Evolutionary conservation across 2,113 vertebrate species (phyloP).

Genomic region (Helogale parvula): DNA sequence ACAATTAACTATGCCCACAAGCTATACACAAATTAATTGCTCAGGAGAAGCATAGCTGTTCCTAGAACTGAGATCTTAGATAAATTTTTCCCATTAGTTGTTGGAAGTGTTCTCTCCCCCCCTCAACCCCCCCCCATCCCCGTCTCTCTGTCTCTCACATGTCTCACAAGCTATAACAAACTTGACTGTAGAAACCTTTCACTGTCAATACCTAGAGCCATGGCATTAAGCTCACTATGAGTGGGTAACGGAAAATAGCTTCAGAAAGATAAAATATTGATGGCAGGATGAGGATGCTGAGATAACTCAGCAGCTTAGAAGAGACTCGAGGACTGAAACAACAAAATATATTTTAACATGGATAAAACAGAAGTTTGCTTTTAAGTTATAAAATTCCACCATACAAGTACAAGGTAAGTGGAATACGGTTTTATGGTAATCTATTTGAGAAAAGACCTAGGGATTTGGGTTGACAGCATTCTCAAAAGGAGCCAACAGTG

Average conservation of each 20-base stretch:
- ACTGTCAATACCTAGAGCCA: not conserved
- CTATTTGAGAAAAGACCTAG: not conserved
- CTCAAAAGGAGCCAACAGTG: conserved; percentile 20
- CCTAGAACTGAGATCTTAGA: conserved; percentile 23
- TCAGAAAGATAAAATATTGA: not conserved
- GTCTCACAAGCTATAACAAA: conserved; percentile 15
- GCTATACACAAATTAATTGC: not conserved
- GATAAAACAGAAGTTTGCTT: conserved; percentile 13
- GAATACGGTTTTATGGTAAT: not conserved
- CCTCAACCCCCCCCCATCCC: no score
- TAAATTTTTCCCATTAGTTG: not conserved
- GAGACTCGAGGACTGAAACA: not conserved
- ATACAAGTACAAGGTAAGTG: not conserved
- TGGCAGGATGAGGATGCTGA: not conserved
- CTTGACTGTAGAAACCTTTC: not conserved
- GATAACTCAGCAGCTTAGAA: not conserved
- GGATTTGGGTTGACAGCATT: conserved; percentile 6
- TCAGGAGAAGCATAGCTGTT: not conserved
- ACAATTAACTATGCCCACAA: not conserved
- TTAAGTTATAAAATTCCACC: not conserved
- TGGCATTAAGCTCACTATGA: not conserved
- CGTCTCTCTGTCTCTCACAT: not conserved
- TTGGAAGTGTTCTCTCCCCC: not conserved
- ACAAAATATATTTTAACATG: not conserved
- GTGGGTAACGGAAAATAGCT: not conserved